phyloP scores from a whole-genome alignment of 92 coral and sea anemone genomes.

The Epizoanthus scotinus region DNA sequence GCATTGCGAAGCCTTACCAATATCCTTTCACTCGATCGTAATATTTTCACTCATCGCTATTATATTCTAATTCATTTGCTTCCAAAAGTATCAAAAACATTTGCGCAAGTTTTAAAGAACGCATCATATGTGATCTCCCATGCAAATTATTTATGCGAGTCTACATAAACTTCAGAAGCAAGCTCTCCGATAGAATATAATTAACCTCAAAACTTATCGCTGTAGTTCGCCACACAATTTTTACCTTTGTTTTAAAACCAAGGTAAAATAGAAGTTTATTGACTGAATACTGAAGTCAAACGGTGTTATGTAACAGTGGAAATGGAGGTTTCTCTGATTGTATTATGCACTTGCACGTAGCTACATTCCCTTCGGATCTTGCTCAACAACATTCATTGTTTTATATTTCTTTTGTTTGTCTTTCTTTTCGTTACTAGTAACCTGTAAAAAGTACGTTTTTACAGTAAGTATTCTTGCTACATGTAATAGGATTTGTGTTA shows the following conservation, averaged over 20 bases:
- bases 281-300: conserved; percentile 7
- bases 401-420: conserved; percentile 22
- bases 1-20: background rate
- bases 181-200: background rate
- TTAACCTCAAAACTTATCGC: background rate
- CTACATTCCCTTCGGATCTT: background rate
- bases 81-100: background rate
- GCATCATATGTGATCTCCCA: conserved; percentile 5
- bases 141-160: conserved; percentile 9
- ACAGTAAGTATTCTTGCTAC: background rate
- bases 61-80: background rate
- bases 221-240: background rate
- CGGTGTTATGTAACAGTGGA: background rate
- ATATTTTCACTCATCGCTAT: background rate
- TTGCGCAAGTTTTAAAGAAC: background rate
- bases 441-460: conserved; percentile 12
- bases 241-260: conserved; percentile 6
- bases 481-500: background rate
- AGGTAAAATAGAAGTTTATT: background rate
- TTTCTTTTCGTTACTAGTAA: conserved; percentile 26
- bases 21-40: no score
- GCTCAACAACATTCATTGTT: background rate
- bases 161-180: background rate
- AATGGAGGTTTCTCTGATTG: no score
- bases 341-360: background rate